Evolutionary conservation across 2,797 vertebrate species (phyloP).

Genomic region (Neosilurus mollespiculum): DNA sequence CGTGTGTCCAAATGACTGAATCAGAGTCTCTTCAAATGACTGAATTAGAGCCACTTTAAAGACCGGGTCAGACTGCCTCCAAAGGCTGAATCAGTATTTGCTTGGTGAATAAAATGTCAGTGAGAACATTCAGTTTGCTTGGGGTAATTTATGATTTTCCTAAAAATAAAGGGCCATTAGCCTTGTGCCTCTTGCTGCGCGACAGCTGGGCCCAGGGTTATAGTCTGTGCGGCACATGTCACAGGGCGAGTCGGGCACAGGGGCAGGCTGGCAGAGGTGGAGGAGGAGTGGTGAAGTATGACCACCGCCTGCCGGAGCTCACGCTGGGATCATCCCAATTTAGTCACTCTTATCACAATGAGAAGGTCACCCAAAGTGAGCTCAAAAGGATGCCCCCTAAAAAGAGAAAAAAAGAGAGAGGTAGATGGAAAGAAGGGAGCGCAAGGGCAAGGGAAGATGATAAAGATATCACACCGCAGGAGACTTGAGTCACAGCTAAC

Average conservation of each 20-base stretch:
- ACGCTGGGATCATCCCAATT: constrained; percentile 62
- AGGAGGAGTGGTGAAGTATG: constrained; percentile 60
- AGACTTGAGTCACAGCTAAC: constrained; percentile 31
- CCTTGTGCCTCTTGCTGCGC: constrained; percentile 68
- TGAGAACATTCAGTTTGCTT: constrained; percentile 37
- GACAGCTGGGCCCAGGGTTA: constrained; percentile 65
- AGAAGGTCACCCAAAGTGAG: constrained; percentile 64
- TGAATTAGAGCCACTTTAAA: no score
- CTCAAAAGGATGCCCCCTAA: constrained; percentile 27
- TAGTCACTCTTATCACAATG: constrained; percentile 61
- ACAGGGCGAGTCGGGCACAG: constrained; percentile 39
- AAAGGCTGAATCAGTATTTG: neutral
- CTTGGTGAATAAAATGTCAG: constrained; percentile 35
- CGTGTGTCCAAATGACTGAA: no score
- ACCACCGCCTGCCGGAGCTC: constrained; percentile 53
- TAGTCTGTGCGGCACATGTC: constrained; percentile 63
- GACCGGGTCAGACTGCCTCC: no score
- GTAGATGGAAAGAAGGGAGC: neutral
- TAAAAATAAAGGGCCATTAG: constrained; percentile 79
- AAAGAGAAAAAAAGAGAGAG: constrained; percentile 12
- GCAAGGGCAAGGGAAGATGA: constrained; percentile 16
- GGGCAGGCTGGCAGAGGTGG: constrained; percentile 57
- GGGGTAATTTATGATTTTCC: constrained; percentile 70
- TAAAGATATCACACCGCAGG: constrained; percentile 25
- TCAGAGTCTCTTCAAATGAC: no score